phyloP scores from a whole-genome alignment of 2,888 invertebrate species.

The Elegia similella region DNA sequence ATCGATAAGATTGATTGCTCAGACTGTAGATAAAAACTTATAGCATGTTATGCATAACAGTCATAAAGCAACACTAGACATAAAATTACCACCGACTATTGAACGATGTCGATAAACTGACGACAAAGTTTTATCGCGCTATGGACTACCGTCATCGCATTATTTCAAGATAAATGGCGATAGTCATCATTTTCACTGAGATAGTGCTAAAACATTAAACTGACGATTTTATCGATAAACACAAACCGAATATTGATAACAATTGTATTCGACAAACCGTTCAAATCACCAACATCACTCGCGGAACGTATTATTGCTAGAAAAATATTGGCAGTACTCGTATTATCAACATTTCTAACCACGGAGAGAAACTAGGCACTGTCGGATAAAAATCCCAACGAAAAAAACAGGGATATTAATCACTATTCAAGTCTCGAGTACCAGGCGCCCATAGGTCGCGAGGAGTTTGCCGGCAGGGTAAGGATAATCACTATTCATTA shows the following conservation, averaged over 20 bases:
- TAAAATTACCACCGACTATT: no score
- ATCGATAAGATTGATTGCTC: background rate
- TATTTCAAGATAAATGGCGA: no score
- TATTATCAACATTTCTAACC: slow-evolving; percentile 12
- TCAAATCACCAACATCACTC: slow-evolving; percentile 17
- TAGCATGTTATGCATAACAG: no score
- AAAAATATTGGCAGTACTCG: slow-evolving; percentile 43
- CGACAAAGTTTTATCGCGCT: background rate
- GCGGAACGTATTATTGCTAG: slow-evolving; percentile 39
- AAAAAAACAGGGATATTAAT: background rate
- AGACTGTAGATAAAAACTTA: no score
- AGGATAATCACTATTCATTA: background rate
- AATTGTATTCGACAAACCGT: background rate
- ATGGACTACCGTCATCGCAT: background rate
- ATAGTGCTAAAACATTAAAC: background rate
- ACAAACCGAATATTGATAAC: background rate
- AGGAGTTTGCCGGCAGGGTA: slow-evolving; percentile 27
- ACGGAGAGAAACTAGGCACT: slow-evolving; percentile 17
- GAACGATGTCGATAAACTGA: no score
- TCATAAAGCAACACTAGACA: no score
- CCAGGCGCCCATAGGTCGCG: slow-evolving; percentile 32
- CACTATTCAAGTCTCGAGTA: slow-evolving; percentile 20
- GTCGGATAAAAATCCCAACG: slow-evolving; percentile 19
- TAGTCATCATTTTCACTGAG: no score
- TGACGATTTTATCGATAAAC: background rate